Evolutionary conservation across 2,888 invertebrate species (phyloP).

Genomic region (Pseudococcus jackbeardsleyi): DNA sequence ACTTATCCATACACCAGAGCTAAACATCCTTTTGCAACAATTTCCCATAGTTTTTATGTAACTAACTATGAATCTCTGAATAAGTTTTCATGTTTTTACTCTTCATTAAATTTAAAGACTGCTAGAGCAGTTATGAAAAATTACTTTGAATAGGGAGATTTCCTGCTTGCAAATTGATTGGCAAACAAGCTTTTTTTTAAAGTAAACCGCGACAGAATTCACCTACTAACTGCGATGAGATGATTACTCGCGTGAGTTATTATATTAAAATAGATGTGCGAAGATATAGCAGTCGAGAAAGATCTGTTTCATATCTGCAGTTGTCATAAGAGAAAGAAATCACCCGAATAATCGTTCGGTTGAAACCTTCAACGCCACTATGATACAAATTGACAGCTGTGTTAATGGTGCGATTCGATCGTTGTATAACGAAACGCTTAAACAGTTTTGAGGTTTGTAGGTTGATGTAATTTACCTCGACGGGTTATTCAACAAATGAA

Average conservation of each 20-base stretch:
- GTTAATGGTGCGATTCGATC: not conserved
- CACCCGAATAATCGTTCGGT: not conserved
- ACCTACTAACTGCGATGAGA: no score
- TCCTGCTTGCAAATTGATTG: no score
- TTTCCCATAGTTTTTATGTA: constrained; percentile 35
- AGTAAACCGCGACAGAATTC: no score
- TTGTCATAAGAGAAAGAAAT: not conserved
- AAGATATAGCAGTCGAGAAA: no score
- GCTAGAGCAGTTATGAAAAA: not conserved
- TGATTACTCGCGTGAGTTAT: no score
- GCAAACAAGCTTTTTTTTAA: no score
- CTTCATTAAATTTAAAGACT: not conserved
- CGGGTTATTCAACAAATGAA: not conserved
- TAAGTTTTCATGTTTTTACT: constrained; percentile 13
- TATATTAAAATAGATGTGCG: no score
- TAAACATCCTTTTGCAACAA: constrained; percentile 24
- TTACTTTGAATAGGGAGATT: not conserved
- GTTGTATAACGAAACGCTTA: not conserved
- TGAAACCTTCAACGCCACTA: not conserved
- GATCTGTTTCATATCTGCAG: no score
- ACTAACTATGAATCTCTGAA: not conserved
- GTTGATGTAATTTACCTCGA: constrained; percentile 11
- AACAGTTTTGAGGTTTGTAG: constrained; percentile 9
- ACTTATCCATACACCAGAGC: constrained; percentile 14
- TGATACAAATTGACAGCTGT: not conserved